Percentiles rank a stretch among this genome's conserved stretches.
Evolutionary conservation across 1,140 invertebrate species (phyloP).

Genomic region (Batillaria attramentaria): DNA sequence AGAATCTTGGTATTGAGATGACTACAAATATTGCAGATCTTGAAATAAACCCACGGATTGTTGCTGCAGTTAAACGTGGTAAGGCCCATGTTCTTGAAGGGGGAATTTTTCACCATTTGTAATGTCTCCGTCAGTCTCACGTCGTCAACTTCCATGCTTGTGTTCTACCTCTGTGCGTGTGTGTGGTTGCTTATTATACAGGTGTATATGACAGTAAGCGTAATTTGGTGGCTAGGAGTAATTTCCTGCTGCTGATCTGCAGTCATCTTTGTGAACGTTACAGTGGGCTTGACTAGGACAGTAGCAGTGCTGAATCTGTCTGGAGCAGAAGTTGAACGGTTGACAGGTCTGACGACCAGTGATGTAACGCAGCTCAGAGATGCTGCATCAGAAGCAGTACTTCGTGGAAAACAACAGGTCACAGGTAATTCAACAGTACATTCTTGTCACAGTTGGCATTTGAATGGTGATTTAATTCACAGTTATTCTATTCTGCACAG

Average conservation of each 20-base stretch:
- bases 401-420: not conserved
- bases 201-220: slow-evolving; percentile 1
- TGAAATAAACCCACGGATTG: slow-evolving; percentile 10
- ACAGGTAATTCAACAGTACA: slow-evolving; percentile 1
- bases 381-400: slow-evolving; percentile 18
- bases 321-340: slow-evolving; percentile 6
- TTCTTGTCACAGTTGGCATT: too few species aligned
- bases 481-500: not conserved
- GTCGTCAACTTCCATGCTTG: not conserved
- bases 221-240: too few species aligned
- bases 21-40: not conserved
- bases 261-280: too few species aligned
- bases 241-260: too few species aligned
- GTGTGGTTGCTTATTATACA: not conserved
- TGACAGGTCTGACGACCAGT: slow-evolving; percentile 11
- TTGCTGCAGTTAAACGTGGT: not conserved
- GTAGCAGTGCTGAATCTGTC: slow-evolving; percentile 12
- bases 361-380: slow-evolving; percentile 19
- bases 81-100: not conserved
- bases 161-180: not conserved
- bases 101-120: not conserved
- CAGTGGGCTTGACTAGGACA: not conserved
- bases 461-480: too few species aligned
- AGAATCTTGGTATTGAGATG: not conserved
- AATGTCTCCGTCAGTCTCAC: not conserved